Evolutionary conservation across 2,797 vertebrate species (phyloP), one percentile per base, ranked within the genome.

Genomic region (Malurus splendens): DNA sequence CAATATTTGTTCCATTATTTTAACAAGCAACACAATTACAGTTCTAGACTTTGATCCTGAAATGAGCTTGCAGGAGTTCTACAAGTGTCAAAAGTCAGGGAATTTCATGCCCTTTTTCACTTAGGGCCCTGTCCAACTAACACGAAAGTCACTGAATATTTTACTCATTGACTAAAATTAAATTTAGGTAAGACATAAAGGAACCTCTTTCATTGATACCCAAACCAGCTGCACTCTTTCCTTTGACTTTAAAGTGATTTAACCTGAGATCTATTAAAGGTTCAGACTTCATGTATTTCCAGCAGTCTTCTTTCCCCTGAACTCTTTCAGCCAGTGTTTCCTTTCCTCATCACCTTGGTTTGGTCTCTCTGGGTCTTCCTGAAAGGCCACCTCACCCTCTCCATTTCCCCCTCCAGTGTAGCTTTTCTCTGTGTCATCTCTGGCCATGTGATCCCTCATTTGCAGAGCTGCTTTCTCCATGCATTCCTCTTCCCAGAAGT

Each of bases 1-100:
- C 72, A 92, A 54, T 82, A 92, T 93, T 87, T 89, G 51, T 78
- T 80, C 59, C 70, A 83, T 87, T 93, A 78, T 80, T 92, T 94
- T 90, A 94, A 89, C 0, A 2, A 93, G 73, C 23, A 90, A 32
- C 73, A 75, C 42, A 89, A 78, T 90, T 94, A 55, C 24, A 71
- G 28, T 87, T 89, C 33, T 68, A 83, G 48, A 39, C 66, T 93
- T 92, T 94, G 90, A 89, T 92, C 51, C 38, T 93, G 52, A 90
- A 93, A 65, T 70, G 55, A 92, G 44, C 59, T 81, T 82, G 39
- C 70, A 78, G 38, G 76, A 92, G 20, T 23, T 81, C 92, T 87
- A 72, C 25, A 81, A 86, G 70, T 81, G 76, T 78, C 65, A 93
- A 93, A 90, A 95, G 72, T 86, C 62, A 36, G 44, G 62, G 87